phyloP scores from a whole-genome alignment of 2,797 vertebrate genomes.

The Schizothorax lantsangensis region DNA sequence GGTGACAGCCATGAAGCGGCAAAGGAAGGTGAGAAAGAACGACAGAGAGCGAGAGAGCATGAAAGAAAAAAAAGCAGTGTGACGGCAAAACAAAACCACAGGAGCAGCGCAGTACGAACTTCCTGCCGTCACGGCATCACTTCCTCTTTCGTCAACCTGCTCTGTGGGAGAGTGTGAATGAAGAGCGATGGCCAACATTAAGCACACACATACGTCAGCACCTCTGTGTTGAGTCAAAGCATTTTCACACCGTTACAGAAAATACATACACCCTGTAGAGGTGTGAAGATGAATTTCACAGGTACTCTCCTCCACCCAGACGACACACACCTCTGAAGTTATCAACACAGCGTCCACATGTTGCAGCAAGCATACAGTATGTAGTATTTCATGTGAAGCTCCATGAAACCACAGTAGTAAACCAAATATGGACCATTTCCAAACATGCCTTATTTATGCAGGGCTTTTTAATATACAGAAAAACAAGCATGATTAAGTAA shows the following conservation, averaged over 20 bases:
- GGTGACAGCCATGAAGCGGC: conserved; percentile 26
- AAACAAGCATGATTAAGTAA: background rate
- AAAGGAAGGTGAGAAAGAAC: conserved; percentile 30
- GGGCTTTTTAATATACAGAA: background rate
- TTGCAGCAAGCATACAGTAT: background rate
- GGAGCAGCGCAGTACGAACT: conserved; percentile 67
- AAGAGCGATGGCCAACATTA: conserved; percentile 30
- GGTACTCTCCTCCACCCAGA: background rate
- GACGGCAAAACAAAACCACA: conserved; percentile 76
- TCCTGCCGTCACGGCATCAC: conserved; percentile 78
- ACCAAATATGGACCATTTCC: background rate
- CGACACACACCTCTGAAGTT: background rate
- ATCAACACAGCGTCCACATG: background rate
- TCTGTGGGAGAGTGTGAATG: conserved; percentile 73
- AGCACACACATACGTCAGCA: conserved; percentile 18
- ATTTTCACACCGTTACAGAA: conserved; percentile 26
- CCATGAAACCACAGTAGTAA: background rate
- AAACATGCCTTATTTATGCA: background rate
- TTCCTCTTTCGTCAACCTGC: conserved; percentile 74
- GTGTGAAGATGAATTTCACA: conserved; percentile 23
- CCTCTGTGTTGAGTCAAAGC: background rate
- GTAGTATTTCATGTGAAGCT: background rate
- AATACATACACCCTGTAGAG: conserved; percentile 1
- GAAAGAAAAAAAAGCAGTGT: conserved; percentile 69
- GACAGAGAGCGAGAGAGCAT: conserved; percentile 2